phyloP scores from a whole-genome alignment of 1,140 invertebrate species.

The Orchesella cincta region DNA sequence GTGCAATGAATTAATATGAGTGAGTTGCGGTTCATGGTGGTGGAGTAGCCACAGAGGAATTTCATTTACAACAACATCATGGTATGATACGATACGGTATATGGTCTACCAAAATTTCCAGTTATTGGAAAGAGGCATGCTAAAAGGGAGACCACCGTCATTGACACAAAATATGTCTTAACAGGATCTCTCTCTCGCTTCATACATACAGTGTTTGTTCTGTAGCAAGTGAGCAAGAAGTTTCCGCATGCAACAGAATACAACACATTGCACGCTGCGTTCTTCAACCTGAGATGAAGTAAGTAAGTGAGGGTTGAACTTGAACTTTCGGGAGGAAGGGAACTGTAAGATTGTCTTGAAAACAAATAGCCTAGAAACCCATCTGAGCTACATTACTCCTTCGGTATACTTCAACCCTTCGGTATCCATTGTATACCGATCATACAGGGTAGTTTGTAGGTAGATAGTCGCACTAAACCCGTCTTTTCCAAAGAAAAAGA shows the following conservation, averaged over 20 bases:
- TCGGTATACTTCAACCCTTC: too few relatives aligned
- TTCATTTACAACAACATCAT: constrained; percentile 1
- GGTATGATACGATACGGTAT: not conserved
- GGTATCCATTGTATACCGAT: too few relatives aligned
- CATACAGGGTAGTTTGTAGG: too few relatives aligned
- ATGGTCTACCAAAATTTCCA: not conserved
- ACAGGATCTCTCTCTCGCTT: not conserved
- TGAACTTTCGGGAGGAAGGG: not conserved
- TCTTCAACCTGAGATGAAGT: too few relatives aligned
- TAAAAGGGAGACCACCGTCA: not conserved
- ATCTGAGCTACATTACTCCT: not conserved
- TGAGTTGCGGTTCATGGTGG: not conserved
- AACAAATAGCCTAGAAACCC: constrained; percentile 4
- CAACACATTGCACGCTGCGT: too few relatives aligned
- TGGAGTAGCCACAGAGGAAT: not conserved
- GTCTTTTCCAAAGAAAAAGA: too few relatives aligned
- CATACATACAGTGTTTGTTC: too few relatives aligned
- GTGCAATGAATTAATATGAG: constrained; percentile 12
- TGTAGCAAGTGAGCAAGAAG: too few relatives aligned
- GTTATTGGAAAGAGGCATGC: not conserved
- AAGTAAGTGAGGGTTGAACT: not conserved
- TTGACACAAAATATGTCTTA: not conserved
- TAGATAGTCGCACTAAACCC: too few relatives aligned
- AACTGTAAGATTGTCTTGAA: not conserved
- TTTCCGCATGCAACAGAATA: too few relatives aligned